phyloP scores from a whole-genome alignment of 2,888 invertebrate species.

The Lampropteryx suffumata region DNA sequence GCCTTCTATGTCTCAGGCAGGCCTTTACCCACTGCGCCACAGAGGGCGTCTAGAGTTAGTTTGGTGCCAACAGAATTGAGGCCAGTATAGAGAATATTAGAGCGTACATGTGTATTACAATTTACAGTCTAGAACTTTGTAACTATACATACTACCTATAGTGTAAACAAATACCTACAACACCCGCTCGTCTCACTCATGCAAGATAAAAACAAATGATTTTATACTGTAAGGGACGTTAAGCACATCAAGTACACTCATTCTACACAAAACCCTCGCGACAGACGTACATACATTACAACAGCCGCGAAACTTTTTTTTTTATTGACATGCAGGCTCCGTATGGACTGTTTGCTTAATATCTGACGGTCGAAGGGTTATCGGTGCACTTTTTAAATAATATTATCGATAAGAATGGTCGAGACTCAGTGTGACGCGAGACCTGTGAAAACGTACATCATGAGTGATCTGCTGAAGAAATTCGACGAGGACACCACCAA shows the following conservation, averaged over 20 bases:
- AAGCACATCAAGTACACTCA: conserved; percentile 40
- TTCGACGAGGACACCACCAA: conserved; percentile 65
- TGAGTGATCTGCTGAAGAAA: conserved; percentile 75
- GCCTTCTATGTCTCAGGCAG: too few species aligned
- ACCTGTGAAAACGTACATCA: conserved; percentile 71
- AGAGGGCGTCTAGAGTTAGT: too few species aligned
- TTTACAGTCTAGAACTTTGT: too few species aligned
- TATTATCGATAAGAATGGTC: conserved; percentile 59
- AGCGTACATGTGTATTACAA: too few species aligned
- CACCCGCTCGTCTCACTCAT: background rate
- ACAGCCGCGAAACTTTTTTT: conserved; percentile 26
- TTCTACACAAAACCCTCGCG: conserved; percentile 42
- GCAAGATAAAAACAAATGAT: conserved; percentile 13
- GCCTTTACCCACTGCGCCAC: too few species aligned
- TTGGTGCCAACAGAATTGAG: too few species aligned
- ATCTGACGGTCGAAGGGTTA: conserved; percentile 66
- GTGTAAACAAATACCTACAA: too few species aligned
- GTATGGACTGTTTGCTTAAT: conserved; percentile 48
- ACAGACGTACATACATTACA: conserved; percentile 51
- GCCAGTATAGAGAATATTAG: too few species aligned
- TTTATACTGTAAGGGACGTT: conserved; percentile 37
- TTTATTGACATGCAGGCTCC: conserved; percentile 44
- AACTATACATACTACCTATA: too few species aligned
- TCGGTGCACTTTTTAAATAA: conserved; percentile 57
- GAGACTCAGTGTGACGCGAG: conserved; percentile 68